Percentiles rank a stretch among this genome's conserved stretches.
These are phyloP conservation scores for Mesocentrotus franciscanus DNA, from an alignment of 53 echinoderm and acorn worm species.

Conservation along the genomic window DNA sequence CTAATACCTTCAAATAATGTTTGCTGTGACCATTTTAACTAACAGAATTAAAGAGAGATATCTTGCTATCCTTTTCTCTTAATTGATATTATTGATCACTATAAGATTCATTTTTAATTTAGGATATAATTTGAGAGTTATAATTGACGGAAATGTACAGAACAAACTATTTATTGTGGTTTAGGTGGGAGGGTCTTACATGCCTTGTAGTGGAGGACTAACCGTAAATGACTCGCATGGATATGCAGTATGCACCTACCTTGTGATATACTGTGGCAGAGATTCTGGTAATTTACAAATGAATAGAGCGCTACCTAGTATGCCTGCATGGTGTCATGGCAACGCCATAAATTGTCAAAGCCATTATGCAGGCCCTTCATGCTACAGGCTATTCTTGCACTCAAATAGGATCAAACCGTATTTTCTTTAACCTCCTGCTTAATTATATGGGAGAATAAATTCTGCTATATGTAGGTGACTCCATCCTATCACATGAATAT, in stretches of 20 bases:
- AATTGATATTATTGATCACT: no score
- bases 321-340: neutral
- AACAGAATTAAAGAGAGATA: no score
- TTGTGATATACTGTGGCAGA: neutral
- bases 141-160: neutral
- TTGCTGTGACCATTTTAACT: no score
- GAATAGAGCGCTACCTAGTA: neutral
- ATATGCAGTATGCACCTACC: neutral
- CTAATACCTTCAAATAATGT: no score
- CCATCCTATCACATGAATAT: neutral
- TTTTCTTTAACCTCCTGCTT: neutral
- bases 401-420: constrained; percentile 13
- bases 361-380: neutral
- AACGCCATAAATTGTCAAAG: constrained; percentile 34
- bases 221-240: no score
- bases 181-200: neutral
- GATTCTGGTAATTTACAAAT: constrained; percentile 27
- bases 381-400: neutral
- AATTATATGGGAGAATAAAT: neutral
- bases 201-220: neutral
- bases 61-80: no score
- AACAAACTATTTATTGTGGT: neutral
- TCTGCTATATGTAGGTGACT: neutral
- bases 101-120: neutral
- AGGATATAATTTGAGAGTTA: neutral